Base-by-base conservation (phyloP, 2,113 vertebrate genomes). In the Apteryx owenii region DNA sequence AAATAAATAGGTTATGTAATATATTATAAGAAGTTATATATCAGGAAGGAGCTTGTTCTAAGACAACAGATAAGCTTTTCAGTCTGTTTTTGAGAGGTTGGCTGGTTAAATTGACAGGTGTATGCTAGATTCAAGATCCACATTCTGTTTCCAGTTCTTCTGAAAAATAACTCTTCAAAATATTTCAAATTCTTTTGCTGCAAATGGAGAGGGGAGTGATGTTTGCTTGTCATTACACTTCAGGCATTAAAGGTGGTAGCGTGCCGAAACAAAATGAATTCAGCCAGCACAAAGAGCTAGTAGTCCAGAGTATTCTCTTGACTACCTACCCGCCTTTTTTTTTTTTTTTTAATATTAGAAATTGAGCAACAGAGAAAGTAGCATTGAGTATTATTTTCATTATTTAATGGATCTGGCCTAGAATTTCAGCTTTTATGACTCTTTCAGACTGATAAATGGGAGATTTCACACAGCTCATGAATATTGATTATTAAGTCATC, bases 241-340 rank as follows among this genome's bases (percentile, higher is more conserved):
- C 33, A 2, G 7, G 38, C 53, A 56, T 50, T 6, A 46, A 64
- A 44, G 23, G 5, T 60, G 22, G 19, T 46, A 20, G 17, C 15
- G 28, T 0, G 2, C 62, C n/a, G 58, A 66, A 58, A 85, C 5
- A 18, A 69, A 68, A 62, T 0, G 0, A 19, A 23, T 23, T 48
- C 48, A 87, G 48, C 42, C 42, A 31, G 50, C 12, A 68, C 36
- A 69, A 51, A 64, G 29, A 69, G 28, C 50, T 70, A 50, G 20
- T 82, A 40, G 29, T 80, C 40, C 73, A 31, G 50, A 80, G 19
- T 8, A 15, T 54, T 9, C 44, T 75, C 12, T 62, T 78, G 20
- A 40, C 23, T 62, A 54, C 61, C 46, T 44, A 7, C 46, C 50
- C 6, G 9, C 53, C 66, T 81, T 11, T 60, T 54, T 85, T 82